A percentile compares a stretch with the other conserved stretches of the same genome.
Conservation (phyloP, 2,113 vertebrate species). For the Forbesichthys agassizii region DNA sequence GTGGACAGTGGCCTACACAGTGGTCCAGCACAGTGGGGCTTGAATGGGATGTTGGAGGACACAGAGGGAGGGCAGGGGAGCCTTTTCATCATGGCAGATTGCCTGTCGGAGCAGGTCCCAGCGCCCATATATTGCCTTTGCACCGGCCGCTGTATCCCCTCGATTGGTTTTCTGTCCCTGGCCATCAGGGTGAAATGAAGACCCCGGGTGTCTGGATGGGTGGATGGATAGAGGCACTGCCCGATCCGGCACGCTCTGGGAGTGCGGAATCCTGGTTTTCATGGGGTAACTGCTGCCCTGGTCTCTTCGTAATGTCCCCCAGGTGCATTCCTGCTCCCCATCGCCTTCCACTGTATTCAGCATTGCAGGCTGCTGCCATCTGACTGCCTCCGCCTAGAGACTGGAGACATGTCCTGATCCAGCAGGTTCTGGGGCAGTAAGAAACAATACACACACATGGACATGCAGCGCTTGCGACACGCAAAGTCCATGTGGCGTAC, state of each 20-base stretch:
- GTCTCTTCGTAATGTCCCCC: constrained; percentile 34
- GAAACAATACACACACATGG: constrained; percentile 38
- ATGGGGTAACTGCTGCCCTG: constrained; percentile 36
- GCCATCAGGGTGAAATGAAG: constrained; percentile 72
- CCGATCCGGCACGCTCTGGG: constrained; percentile 29
- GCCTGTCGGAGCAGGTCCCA: constrained; percentile 66
- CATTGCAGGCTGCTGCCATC: constrained; percentile 10
- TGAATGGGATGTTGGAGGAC: constrained; percentile 72
- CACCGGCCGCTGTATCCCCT: constrained; percentile 53
- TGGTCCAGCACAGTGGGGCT: constrained; percentile 54
- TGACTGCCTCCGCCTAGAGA: neutral
- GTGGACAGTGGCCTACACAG: constrained; percentile 20
- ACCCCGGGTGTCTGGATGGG: constrained; percentile 62
- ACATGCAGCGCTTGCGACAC: neutral
- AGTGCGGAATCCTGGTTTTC: constrained; percentile 41
- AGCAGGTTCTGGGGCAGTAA: constrained; percentile 36
- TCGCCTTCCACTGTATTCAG: neutral
- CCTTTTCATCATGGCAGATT: constrained; percentile 78
- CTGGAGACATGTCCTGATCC: constrained; percentile 22
- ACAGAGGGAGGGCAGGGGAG: constrained; percentile 44
- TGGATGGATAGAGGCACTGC: constrained; percentile 65
- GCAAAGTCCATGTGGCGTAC: too few relatives aligned
- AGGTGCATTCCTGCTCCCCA: constrained; percentile 21
- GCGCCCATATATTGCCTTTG: constrained; percentile 51
- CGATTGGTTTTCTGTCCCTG: constrained; percentile 71